These are phyloP conservation scores for Nansenia antarctica DNA, from an alignment of 2,113 vertebrate genomes.

Conservation along the genomic window DNA sequence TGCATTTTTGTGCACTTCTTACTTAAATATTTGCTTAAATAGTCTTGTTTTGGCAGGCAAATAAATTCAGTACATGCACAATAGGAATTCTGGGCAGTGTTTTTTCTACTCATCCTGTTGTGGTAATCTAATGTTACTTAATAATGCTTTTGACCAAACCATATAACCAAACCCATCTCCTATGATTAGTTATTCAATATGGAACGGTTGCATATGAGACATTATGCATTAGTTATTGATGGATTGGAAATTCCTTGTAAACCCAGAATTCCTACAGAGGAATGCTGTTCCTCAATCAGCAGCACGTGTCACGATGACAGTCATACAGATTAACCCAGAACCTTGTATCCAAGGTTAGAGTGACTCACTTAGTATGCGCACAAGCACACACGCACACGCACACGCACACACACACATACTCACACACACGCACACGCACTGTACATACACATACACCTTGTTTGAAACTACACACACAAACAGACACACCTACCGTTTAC, in stretches of 20 bases:
- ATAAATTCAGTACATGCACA: slow-evolving; percentile 77
- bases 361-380: slow-evolving; percentile 41
- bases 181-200: not conserved
- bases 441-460: slow-evolving; percentile 18
- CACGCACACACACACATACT: slow-evolving; percentile 23
- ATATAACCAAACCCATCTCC: not conserved
- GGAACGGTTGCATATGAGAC: slow-evolving; percentile 4
- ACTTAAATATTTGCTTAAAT: slow-evolving; percentile 44
- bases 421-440: too few species aligned
- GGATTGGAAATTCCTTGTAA: slow-evolving; percentile 4
- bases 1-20: slow-evolving; percentile 50
- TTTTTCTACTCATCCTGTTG: not conserved
- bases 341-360: slow-evolving; percentile 56
- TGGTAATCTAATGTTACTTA: not conserved
- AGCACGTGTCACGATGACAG: slow-evolving; percentile 71
- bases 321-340: slow-evolving; percentile 70
- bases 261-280: slow-evolving; percentile 80
- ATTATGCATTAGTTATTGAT: not conserved
- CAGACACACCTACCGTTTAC: slow-evolving; percentile 15
- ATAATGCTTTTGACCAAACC: slow-evolving; percentile 29
- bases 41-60: slow-evolving; percentile 70
- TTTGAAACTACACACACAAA: not conserved
- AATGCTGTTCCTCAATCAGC: slow-evolving; percentile 73
- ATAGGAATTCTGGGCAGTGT: slow-evolving; percentile 77
- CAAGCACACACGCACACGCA: not conserved